Evolutionary conservation across 2,113 vertebrate species (phyloP).

Genomic region (Corydoras maculifer): DNA sequence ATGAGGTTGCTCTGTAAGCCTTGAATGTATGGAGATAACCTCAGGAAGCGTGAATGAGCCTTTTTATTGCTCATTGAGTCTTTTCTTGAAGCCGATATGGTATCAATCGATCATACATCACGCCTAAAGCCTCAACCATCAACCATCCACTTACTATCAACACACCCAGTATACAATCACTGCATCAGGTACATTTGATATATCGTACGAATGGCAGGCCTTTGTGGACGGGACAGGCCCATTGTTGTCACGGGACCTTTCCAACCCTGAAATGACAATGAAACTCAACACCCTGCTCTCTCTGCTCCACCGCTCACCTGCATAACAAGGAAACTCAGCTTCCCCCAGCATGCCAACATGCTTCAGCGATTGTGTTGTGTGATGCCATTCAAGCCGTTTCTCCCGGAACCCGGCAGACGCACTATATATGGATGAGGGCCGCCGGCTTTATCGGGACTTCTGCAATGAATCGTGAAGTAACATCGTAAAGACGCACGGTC

Average conservation of each 20-base stretch:
- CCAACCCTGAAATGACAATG: background rate
- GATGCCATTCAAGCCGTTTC: background rate
- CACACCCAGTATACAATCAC: background rate
- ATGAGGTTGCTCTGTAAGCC: slow-evolving; percentile 2
- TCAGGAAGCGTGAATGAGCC: slow-evolving; percentile 38
- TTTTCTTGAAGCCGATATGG: background rate
- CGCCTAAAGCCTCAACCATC: no score
- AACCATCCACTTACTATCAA: background rate
- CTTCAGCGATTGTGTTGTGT: background rate
- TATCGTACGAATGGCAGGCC: background rate
- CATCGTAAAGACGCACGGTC: no score
- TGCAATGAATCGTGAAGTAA: no score
- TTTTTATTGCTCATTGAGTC: background rate
- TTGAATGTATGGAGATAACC: slow-evolving; percentile 27
- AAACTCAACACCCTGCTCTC: background rate
- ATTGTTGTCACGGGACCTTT: no score
- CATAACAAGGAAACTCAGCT: background rate
- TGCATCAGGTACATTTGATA: no score
- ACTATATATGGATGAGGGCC: background rate
- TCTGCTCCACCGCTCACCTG: background rate
- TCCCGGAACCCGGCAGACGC: background rate
- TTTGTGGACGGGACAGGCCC: background rate
- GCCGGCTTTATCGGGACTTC: no score
- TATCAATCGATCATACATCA: no score
- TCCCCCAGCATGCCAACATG: background rate